Conservation (phyloP, 2,113 vertebrate genomes). For the Ctenodactylus gundi region DNA sequence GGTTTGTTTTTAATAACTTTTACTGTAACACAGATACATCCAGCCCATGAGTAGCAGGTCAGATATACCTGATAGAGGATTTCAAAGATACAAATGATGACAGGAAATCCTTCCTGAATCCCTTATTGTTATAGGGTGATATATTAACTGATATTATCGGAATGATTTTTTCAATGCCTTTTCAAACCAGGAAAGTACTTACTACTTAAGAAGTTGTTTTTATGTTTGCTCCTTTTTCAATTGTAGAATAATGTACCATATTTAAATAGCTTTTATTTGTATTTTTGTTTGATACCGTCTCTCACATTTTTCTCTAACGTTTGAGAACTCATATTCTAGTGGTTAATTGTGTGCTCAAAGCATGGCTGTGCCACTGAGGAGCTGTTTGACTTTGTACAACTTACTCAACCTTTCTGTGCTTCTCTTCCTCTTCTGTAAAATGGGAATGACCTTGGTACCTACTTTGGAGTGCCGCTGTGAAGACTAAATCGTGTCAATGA, state of each 20-base stretch:
- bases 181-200: not conserved
- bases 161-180: not conserved
- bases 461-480: not conserved
- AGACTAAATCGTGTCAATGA: not conserved
- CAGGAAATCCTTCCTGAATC: not conserved
- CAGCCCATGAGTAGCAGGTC: not conserved
- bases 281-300: not conserved
- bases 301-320: not conserved
- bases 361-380: not conserved
- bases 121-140: not conserved
- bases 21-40: not conserved
- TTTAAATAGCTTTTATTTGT: slow-evolving; percentile 18
- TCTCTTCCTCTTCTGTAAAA: slow-evolving; percentile 12
- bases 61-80: not conserved
- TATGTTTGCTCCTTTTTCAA: not conserved
- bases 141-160: not conserved
- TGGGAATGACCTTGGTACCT: not conserved
- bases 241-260: not conserved
- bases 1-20: not conserved
- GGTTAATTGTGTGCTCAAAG: not conserved
- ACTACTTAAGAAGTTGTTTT: not conserved
- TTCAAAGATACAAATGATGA: not conserved
- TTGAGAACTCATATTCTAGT: not conserved
- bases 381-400: not conserved
- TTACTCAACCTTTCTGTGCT: not conserved